Conservation (phyloP, 2,797 vertebrate genomes). For the Chelon labrosus region DNA sequence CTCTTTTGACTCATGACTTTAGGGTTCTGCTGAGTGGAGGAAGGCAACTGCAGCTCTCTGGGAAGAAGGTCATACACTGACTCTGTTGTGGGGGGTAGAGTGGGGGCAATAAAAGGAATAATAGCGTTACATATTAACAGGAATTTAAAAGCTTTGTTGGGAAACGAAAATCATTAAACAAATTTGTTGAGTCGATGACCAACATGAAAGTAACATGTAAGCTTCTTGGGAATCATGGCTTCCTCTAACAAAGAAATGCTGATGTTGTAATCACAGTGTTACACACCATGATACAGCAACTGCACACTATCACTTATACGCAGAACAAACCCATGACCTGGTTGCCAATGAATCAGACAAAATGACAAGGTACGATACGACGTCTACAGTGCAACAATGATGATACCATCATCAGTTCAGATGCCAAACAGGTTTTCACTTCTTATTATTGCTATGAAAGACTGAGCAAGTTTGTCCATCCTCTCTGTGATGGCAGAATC, state of each 20-base stretch:
- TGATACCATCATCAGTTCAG: slow-evolving; percentile 31
- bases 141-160: slow-evolving; percentile 1
- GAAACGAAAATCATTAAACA: background rate
- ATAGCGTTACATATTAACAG: slow-evolving; percentile 20
- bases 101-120: slow-evolving; percentile 17
- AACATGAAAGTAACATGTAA: background rate
- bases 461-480: background rate
- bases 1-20: slow-evolving; percentile 98
- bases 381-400: background rate
- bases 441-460: background rate
- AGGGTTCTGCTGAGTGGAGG: slow-evolving; percentile 88
- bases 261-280: background rate
- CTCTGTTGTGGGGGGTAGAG: slow-evolving; percentile 81
- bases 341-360: slow-evolving; percentile 42
- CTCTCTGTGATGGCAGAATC: slow-evolving; percentile 22
- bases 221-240: background rate
- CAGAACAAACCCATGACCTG: background rate
- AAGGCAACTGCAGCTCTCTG: slow-evolving; percentile 94
- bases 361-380: slow-evolving; percentile 25
- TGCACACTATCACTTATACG: background rate
- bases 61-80: slow-evolving; percentile 98
- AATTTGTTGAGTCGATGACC: background rate
- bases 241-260: background rate
- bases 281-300: background rate
- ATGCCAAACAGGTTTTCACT: background rate